Evolutionary conservation across 2,113 vertebrate genomes (phyloP).

Genomic region (Anarhynchus alexandrinus): DNA sequence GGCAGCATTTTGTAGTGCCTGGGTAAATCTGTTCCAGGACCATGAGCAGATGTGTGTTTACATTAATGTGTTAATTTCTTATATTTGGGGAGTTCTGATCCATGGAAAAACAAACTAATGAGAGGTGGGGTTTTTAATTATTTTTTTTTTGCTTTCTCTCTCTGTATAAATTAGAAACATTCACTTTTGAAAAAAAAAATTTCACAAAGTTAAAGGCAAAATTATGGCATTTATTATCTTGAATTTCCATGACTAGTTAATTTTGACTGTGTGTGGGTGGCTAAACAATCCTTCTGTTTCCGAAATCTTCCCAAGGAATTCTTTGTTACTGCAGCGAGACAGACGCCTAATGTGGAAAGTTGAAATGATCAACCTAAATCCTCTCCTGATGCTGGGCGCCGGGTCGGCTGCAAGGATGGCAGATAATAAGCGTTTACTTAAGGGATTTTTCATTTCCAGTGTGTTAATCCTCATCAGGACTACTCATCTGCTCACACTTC

Average conservation of each 20-base stretch:
- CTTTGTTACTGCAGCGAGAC: background rate
- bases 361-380: background rate
- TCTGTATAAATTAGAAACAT: constrained; percentile 45
- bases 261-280: constrained; percentile 35
- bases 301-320: constrained; percentile 23
- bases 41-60: background rate
- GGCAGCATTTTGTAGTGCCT: background rate
- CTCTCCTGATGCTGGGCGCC: background rate
- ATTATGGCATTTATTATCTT: constrained; percentile 55
- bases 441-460: background rate
- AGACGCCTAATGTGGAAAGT: background rate
- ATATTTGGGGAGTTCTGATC: constrained; percentile 9
- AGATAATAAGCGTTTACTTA: accelerated
- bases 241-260: constrained; percentile 51
- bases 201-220: constrained; percentile 11
- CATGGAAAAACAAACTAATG: constrained; percentile 44
- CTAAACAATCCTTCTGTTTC: constrained; percentile 48
- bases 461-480: background rate
- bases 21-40: constrained; percentile 1
- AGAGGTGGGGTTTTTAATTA: background rate
- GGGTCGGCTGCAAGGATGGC: background rate
- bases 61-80: constrained; percentile 33
- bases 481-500: background rate
- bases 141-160: background rate
- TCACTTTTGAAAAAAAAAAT: background rate